Conservation (phyloP, 2,113 vertebrate genomes). For the Poeciliopsis occidentalis region DNA sequence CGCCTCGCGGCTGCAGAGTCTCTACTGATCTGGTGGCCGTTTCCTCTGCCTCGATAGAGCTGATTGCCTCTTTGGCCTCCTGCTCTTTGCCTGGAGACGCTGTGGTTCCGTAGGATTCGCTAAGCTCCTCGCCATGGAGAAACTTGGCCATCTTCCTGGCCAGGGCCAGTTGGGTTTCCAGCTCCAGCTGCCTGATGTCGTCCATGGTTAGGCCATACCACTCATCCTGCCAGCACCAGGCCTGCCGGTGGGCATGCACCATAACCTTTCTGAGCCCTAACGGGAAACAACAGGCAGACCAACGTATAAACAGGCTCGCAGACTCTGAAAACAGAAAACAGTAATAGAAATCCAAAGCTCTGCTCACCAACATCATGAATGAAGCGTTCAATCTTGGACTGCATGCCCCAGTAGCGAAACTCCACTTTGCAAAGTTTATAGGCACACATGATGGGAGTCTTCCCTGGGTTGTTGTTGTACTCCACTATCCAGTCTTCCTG, state of each 20-base stretch:
- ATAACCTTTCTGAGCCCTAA: constrained; percentile 93
- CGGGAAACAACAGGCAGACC: not conserved
- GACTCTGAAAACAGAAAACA: not conserved
- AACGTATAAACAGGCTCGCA: not conserved
- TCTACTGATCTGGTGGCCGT: constrained; percentile 73
- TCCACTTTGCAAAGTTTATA: constrained; percentile 99
- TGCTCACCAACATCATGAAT: constrained; percentile 97
- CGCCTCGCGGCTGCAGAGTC: constrained; percentile 82
- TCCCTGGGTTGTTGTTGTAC: constrained; percentile 83
- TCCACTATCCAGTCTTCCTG: constrained; percentile 94
- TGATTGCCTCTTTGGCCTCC: constrained; percentile 79
- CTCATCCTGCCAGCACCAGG: constrained; percentile 99
- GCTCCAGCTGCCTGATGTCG: constrained; percentile 94
- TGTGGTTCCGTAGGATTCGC: constrained; percentile 61
- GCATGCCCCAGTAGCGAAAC: constrained; percentile 99
- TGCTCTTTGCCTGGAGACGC: constrained; percentile 74
- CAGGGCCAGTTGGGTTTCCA: constrained; percentile 92
- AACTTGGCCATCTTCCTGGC: constrained; percentile 95
- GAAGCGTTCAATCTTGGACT: constrained; percentile 98
- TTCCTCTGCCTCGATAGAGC: constrained; percentile 78
- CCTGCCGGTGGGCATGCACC: constrained; percentile 96
- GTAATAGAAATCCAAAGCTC: not conserved
- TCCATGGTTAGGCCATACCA: constrained; percentile 97
- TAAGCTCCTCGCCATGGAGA: constrained; percentile 79
- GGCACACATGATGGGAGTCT: constrained; percentile 94